Conservation (phyloP, 2,797 vertebrate species). For the Sebastes vulpes region DNA sequence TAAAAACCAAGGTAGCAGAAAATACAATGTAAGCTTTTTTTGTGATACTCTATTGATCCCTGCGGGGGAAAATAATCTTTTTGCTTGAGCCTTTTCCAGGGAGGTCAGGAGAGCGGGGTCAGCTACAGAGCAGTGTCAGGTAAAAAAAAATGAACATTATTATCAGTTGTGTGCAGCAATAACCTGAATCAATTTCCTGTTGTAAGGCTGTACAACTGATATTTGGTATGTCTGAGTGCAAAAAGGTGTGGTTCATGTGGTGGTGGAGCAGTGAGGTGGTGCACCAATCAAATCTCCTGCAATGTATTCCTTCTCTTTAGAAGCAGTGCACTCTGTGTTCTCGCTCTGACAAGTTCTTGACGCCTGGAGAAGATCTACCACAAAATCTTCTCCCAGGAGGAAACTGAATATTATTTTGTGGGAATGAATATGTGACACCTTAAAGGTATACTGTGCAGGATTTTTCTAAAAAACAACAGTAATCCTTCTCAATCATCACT, state of each 20-base stretch:
- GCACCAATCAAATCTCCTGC: not conserved
- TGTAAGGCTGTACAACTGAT: not conserved
- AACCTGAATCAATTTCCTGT: not conserved
- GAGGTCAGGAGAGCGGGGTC: slow-evolving; percentile 59
- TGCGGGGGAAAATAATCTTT: slow-evolving; percentile 47
- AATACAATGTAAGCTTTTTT: slow-evolving; percentile 48
- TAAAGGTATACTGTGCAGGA: not conserved
- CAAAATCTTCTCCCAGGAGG: not conserved
- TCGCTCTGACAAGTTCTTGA: not conserved
- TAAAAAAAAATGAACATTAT: slow-evolving; percentile 14
- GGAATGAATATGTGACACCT: not conserved
- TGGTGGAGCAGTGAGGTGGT: not conserved
- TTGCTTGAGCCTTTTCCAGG: slow-evolving; percentile 41
- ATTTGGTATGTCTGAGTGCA: not conserved
- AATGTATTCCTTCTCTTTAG: not conserved
- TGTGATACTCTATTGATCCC: slow-evolving; percentile 55
- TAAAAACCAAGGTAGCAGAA: slow-evolving; percentile 15
- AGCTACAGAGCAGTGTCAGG: slow-evolving; percentile 36
- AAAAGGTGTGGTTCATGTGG: not conserved
- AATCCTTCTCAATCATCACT: not conserved
- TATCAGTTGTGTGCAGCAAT: not conserved
- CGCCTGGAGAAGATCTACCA: not conserved
- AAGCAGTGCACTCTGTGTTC: not conserved
- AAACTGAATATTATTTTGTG: not conserved
- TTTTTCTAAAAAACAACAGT: not conserved